phyloP scores from a whole-genome alignment of 1,140 invertebrate species.

The Campoletis sonorensis region DNA sequence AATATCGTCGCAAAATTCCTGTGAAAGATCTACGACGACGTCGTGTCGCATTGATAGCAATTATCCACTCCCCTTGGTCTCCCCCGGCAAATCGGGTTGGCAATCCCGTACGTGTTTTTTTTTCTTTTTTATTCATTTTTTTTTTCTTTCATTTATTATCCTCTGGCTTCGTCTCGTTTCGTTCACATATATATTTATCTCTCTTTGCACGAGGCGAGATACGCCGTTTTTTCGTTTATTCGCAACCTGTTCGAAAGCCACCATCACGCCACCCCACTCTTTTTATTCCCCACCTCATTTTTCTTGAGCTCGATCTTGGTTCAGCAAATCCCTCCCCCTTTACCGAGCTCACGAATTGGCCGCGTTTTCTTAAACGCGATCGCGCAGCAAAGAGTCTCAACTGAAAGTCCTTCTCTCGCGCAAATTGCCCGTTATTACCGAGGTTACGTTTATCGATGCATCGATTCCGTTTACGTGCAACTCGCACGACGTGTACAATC shows the following conservation, averaged over 20 bases:
- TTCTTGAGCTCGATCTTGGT: conserved; percentile 24
- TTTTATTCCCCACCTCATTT: conserved; percentile 46
- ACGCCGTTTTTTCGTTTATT: conserved; percentile 34
- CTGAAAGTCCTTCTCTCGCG: conserved; percentile 68
- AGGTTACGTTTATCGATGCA: conserved; percentile 69
- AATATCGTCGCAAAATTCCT: conserved; percentile 64
- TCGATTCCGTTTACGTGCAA: conserved; percentile 59
- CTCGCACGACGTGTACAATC: background rate
- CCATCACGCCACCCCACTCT: conserved; percentile 47
- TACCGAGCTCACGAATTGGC: conserved; percentile 44
- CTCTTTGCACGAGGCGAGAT: conserved; percentile 33
- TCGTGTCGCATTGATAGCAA: conserved; percentile 56
- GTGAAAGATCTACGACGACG: conserved; percentile 58
- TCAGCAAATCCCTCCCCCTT: background rate
- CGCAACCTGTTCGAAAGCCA: conserved; percentile 41
- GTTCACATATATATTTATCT: conserved; percentile 6
- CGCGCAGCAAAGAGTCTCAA: conserved; percentile 55
- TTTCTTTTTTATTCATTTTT: no score
- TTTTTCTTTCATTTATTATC: conserved; percentile 17
- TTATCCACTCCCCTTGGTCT: conserved; percentile 60
- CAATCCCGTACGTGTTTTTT: background rate
- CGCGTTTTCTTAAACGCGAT: conserved; percentile 52
- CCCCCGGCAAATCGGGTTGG: conserved; percentile 20
- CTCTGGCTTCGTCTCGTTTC: background rate
- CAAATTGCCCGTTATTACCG: conserved; percentile 75